phyloP scores from a whole-genome alignment of 2,888 invertebrate species.

The Diadromus collaris region DNA sequence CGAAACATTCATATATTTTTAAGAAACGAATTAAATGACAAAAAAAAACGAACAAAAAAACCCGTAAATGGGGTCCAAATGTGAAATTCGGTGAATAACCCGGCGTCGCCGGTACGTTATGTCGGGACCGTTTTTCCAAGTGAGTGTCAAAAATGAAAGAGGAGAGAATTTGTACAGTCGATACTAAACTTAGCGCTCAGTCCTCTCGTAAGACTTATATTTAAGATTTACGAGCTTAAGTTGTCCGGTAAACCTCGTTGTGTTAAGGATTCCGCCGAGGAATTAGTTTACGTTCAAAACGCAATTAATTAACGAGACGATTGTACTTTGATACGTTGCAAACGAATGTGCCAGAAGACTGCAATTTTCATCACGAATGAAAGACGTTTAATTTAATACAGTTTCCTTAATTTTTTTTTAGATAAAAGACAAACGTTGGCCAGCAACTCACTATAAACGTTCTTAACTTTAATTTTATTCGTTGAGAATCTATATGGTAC shows the following conservation, averaged over 20 bases:
- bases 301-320: constrained; percentile 42
- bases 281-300: constrained; percentile 37
- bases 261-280: constrained; percentile 35
- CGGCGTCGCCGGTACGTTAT: constrained; percentile 16
- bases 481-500: constrained; percentile 72
- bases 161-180: constrained; percentile 74
- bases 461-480: constrained; percentile 55
- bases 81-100: constrained; percentile 44
- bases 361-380: constrained; percentile 53
- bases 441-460: constrained; percentile 71
- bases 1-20: constrained; percentile 62
- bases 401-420: constrained; percentile 34
- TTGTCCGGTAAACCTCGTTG: constrained; percentile 57
- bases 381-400: constrained; percentile 62
- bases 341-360: constrained; percentile 65
- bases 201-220: constrained; percentile 69
- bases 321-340: constrained; percentile 62
- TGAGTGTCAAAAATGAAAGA: constrained; percentile 65
- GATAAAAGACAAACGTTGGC: constrained; percentile 44
- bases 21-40: constrained; percentile 47
- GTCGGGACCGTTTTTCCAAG: constrained; percentile 38
- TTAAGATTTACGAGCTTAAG: constrained; percentile 63
- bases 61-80: constrained; percentile 54
- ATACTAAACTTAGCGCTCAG: constrained; percentile 72
- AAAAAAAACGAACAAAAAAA: constrained; percentile 20